These are phyloP conservation scores for Tupaia chinensis DNA, from an alignment of 2,113 vertebrate genomes.

Conservation along the genomic window DNA sequence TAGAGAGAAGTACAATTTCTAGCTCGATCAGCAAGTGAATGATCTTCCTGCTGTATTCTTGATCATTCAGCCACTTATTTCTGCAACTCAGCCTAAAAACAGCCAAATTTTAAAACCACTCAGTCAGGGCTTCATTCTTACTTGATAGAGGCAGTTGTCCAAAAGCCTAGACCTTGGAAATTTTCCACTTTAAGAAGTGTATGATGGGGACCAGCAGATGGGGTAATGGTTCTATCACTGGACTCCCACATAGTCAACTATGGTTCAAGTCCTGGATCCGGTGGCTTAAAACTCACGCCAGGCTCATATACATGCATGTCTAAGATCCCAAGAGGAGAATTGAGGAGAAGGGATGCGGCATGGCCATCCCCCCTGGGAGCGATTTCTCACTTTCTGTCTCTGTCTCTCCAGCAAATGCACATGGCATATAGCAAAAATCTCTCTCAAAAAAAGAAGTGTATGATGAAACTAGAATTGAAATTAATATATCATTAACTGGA, in stretches of 20 bases:
- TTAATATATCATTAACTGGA: background rate
- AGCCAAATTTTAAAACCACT: background rate
- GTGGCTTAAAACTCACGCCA: no score
- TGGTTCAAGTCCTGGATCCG: no score
- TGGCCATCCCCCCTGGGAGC: no score
- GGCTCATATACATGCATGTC: no score
- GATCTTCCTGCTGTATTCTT: background rate
- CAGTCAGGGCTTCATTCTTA: background rate
- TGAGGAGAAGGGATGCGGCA: no score
- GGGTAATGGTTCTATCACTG: no score
- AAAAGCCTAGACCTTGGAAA: conserved; percentile 3
- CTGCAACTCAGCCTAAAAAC: background rate
- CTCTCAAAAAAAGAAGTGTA: background rate
- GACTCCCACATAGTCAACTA: no score
- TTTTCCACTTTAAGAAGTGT: background rate
- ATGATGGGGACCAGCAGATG: no score
- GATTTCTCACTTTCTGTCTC: no score
- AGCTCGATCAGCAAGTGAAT: background rate
- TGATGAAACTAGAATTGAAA: background rate
- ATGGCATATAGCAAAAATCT: no score
- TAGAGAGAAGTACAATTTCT: background rate
- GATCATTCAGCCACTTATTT: background rate
- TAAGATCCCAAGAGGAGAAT: no score
- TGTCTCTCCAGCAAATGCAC: no score
- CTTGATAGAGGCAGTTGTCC: background rate